A percentile compares a stretch with the other conserved stretches of the same genome.
phyloP scores from a whole-genome alignment of 2,113 vertebrate species.

The Piprites chloris region DNA sequence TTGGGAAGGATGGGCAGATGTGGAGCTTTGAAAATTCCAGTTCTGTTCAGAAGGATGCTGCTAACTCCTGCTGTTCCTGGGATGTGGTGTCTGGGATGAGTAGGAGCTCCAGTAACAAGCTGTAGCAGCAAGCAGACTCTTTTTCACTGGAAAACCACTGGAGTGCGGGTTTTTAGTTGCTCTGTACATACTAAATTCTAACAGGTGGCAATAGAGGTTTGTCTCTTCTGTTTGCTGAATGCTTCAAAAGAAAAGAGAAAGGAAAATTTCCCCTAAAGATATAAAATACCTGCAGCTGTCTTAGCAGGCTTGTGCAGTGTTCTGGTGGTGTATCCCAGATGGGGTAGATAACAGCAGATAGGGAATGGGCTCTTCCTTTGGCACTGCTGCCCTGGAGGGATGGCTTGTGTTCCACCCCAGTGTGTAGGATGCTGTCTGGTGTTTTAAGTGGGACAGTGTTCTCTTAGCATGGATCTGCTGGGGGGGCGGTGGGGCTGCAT shows the following conservation, averaged over 20 bases:
- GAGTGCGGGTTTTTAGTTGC: not conserved
- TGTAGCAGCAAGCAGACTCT: not conserved
- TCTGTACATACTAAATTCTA: not conserved
- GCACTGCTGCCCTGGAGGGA: not conserved
- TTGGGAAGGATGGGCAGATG: not conserved
- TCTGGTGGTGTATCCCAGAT: not conserved
- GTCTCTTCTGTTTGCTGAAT: not conserved
- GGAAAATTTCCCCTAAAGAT: not conserved
- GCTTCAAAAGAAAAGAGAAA: not conserved
- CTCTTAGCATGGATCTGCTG: not conserved
- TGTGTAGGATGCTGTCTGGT: accelerated
- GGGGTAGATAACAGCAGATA: not conserved
- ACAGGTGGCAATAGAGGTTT: not conserved
- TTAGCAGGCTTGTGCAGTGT: not conserved
- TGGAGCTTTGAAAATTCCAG: constrained; percentile 38
- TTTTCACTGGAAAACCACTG: not conserved
- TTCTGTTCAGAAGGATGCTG: not conserved
- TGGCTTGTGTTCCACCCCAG: accelerated
- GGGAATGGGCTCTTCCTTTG: not conserved
- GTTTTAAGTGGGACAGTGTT: not conserved
- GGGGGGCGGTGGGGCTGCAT: not conserved
- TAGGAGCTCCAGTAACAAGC: not conserved
- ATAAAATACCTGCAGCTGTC: not conserved
- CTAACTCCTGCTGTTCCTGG: not conserved
- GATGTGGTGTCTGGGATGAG: not conserved